Conservation (phyloP, 2,797 vertebrate genomes). For the Darevskia nairensis region DNA sequence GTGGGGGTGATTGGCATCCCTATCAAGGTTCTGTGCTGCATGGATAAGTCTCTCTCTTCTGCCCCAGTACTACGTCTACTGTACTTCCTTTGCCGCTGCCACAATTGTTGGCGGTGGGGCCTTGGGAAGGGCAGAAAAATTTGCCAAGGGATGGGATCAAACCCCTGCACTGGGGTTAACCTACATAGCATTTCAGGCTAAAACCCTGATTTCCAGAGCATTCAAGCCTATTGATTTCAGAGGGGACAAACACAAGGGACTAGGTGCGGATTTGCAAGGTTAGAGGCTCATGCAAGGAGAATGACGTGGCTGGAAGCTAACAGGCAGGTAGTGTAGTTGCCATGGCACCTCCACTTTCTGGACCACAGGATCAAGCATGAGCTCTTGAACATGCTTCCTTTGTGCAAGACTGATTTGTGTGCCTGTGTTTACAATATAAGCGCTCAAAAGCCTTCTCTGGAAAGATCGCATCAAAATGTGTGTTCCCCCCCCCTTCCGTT, state of each 20-base stretch:
- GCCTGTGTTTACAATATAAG: slow-evolving; percentile 31
- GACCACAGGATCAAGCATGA: not conserved
- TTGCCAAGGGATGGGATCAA: too few species aligned
- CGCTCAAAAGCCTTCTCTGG: slow-evolving; percentile 30
- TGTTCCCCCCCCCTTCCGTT: slow-evolving; percentile 15
- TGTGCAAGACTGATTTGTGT: not conserved
- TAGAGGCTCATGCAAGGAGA: not conserved
- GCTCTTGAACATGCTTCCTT: slow-evolving; percentile 1
- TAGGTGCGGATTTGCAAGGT: not conserved
- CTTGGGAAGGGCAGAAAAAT: too few species aligned
- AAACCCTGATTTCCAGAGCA: not conserved
- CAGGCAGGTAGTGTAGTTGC: not conserved
- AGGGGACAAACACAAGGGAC: not conserved
- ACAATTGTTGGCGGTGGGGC: too few species aligned
- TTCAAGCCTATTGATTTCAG: not conserved
- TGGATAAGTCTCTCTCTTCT: too few species aligned
- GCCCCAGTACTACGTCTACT: too few species aligned
- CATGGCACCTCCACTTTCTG: slow-evolving; percentile 28
- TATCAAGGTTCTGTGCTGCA: too few species aligned
- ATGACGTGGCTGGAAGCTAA: not conserved
- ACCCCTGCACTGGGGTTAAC: not conserved
- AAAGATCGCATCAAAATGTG: slow-evolving; percentile 22
- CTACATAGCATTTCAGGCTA: not conserved
- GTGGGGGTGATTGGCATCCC: too few species aligned
- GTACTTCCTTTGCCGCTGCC: too few species aligned